A percentile compares a stretch with the other conserved stretches of the same genome.
Conservation (phyloP, 2,888 invertebrate genomes). For the Philaethria dido region DNA sequence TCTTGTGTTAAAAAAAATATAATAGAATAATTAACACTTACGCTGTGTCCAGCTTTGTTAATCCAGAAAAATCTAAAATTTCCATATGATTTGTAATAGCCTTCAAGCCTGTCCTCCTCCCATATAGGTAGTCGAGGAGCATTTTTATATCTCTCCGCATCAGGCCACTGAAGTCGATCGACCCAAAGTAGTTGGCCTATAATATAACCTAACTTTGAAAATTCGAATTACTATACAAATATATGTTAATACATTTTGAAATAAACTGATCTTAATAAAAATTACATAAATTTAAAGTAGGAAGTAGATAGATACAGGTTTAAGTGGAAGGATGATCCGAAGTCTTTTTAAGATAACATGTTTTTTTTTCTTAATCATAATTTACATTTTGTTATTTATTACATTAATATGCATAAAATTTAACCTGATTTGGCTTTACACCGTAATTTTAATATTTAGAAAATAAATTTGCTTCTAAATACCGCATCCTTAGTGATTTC, state of each 20-base stretch:
- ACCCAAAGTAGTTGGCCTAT: conserved; percentile 9
- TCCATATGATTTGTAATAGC: conserved; percentile 87
- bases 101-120: conserved; percentile 86
- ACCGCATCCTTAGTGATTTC: no score
- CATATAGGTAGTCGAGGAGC: conserved; percentile 83
- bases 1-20: no score
- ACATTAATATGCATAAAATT: not conserved
- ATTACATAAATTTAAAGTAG: not conserved
- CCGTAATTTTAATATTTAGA: no score
- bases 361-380: not conserved
- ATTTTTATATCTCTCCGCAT: conserved; percentile 82
- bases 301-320: not conserved
- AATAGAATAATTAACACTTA: conserved; percentile 65
- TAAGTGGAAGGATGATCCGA: not conserved
- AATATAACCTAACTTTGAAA: not conserved
- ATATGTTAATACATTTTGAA: not conserved
- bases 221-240: not conserved
- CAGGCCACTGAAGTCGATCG: conserved; percentile 48
- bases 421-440: no score
- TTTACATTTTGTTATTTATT: not conserved
- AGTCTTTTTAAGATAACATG: not conserved
- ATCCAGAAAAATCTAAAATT: conserved; percentile 91
- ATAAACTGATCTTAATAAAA: not conserved
- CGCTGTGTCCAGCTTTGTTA: conserved; percentile 91
- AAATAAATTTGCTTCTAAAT: no score